Evolutionary conservation across 2,797 vertebrate species (phyloP).

Genomic region (Streptopelia turtur): DNA sequence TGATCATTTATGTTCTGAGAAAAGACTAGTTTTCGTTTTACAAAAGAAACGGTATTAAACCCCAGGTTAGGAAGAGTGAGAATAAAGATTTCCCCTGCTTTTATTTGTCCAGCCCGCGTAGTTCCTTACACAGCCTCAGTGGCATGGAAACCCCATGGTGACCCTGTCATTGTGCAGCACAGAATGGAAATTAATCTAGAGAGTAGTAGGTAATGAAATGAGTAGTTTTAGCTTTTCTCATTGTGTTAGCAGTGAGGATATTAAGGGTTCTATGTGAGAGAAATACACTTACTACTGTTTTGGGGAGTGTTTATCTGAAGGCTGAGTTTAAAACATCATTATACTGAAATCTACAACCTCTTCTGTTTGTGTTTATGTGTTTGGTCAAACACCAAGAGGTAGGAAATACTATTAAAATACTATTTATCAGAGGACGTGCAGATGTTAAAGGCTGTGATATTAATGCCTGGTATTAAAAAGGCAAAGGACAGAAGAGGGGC

Average conservation of each 20-base stretch:
- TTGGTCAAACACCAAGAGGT: not conserved
- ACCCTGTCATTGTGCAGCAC: slow-evolving; percentile 45
- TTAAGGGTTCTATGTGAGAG: slow-evolving; percentile 41
- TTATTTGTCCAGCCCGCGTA: not conserved
- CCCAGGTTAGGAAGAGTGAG: slow-evolving; percentile 23
- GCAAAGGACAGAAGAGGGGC: not conserved
- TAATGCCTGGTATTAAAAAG: not conserved
- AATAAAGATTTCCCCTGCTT: slow-evolving; percentile 56
- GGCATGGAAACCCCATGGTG: slow-evolving; percentile 44
- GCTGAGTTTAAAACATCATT: slow-evolving; percentile 42
- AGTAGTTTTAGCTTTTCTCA: slow-evolving; percentile 42
- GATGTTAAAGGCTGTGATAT: not conserved
- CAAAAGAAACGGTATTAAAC: slow-evolving; percentile 53
- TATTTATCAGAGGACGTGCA: not conserved
- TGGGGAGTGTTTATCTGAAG: not conserved
- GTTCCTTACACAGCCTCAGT: slow-evolving; percentile 10
- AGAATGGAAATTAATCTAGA: slow-evolving; percentile 60
- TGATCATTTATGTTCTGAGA: slow-evolving; percentile 51
- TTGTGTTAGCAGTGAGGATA: slow-evolving; percentile 25
- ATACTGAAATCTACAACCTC: not conserved
- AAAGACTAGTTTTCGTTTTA: slow-evolving; percentile 45
- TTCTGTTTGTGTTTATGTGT: not conserved
- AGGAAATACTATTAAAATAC: slow-evolving; percentile 9
- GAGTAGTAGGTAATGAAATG: slow-evolving; percentile 54
- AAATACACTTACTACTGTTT: slow-evolving; percentile 46